Percentiles rank a stretch among this genome's conserved stretches.
phyloP scores from a whole-genome alignment of 2,888 invertebrate species.

The Meliscaeva auricollis region DNA sequence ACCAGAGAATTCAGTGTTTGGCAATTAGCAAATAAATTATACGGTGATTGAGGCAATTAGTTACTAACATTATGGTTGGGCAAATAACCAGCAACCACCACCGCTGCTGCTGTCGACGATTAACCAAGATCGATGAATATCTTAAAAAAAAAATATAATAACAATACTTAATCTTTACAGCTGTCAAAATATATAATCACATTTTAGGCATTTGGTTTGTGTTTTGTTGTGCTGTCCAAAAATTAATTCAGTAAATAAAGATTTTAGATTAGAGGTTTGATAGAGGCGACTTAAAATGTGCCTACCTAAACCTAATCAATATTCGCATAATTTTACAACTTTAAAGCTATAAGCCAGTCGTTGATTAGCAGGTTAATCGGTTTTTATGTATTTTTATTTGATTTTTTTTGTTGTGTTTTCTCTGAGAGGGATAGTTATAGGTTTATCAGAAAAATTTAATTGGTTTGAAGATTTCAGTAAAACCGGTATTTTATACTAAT shows the following conservation, averaged over 20 bases:
- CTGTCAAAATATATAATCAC: constrained; percentile 30
- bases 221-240: constrained; percentile 15
- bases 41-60: constrained; percentile 34
- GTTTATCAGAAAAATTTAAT: not conserved
- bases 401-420: too few relatives aligned
- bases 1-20: constrained; percentile 39
- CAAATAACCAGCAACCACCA: not conserved
- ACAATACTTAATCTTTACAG: constrained; percentile 20
- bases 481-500: too few relatives aligned
- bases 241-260: constrained; percentile 24
- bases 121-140: constrained; percentile 13
- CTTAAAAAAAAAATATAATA: not conserved
- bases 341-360: not conserved
- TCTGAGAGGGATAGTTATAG: not conserved
- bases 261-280: not conserved
- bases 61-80: constrained; percentile 16
- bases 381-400: constrained; percentile 7
- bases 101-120: not conserved
- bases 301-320: not conserved
- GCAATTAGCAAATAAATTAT: constrained; percentile 53
- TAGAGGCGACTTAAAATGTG: constrained; percentile 5
- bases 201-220: constrained; percentile 2
- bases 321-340: constrained; percentile 30
- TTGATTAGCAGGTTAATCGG: constrained; percentile 41
- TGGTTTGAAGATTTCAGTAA: too few relatives aligned